Evolutionary conservation across 1,140 invertebrate species (phyloP).

Genomic region (Ceratosolen fusciceps): DNA sequence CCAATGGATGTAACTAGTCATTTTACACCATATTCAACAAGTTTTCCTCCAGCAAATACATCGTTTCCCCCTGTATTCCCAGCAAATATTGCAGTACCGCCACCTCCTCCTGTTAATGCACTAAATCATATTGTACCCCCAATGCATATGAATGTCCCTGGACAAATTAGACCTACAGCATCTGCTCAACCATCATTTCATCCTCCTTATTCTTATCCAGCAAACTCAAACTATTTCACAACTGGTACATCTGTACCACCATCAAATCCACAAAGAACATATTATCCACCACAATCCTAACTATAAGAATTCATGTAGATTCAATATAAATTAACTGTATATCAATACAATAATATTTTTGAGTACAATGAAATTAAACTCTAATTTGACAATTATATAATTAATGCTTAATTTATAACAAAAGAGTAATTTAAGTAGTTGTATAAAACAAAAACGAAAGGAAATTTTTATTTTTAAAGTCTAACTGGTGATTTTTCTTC

Average conservation of each 20-base stretch:
- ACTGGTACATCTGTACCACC: conserved; percentile 60
- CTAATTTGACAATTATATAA: conserved; percentile 11
- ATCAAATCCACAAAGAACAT: conserved; percentile 57
- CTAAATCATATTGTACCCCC: conserved; percentile 67
- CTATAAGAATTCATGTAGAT: conserved; percentile 9
- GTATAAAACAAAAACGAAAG: background rate
- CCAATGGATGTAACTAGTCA: conserved; percentile 60
- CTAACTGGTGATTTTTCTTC: background rate
- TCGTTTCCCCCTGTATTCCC: conserved; percentile 66
- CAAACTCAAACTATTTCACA: conserved; percentile 62
- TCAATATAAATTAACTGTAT: conserved; percentile 17
- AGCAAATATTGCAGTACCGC: conserved; percentile 64
- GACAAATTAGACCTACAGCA: conserved; percentile 57
- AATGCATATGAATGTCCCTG: conserved; percentile 59
- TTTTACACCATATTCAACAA: conserved; percentile 58
- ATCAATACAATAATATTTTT: conserved; percentile 38
- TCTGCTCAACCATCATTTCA: conserved; percentile 59
- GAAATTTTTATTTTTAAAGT: conserved; percentile 20
- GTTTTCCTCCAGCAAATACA: conserved; percentile 57
- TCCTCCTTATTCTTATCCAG: conserved; percentile 63
- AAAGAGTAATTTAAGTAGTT: background rate
- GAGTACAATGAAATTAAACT: conserved; percentile 8
- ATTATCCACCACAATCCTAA: conserved; percentile 66
- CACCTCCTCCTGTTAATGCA: conserved; percentile 65
- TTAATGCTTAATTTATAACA: background rate